phyloP scores from a whole-genome alignment of 1,140 invertebrate genomes.

The Teleogryllus occipitalis region DNA sequence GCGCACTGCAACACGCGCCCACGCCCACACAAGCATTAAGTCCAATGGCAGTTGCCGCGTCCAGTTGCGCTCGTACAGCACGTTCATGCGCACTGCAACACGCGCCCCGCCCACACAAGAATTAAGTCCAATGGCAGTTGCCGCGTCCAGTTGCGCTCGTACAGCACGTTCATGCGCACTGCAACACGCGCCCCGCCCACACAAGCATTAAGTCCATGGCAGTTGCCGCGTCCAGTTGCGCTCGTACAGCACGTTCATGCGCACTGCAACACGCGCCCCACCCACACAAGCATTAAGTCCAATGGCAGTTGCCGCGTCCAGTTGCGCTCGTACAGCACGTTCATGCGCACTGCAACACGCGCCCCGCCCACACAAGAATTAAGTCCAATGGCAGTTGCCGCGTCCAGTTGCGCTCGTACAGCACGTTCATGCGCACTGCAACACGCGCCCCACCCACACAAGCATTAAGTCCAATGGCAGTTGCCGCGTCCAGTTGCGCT shows the following conservation, averaged over 20 bases:
- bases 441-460: too few relatives aligned
- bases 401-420: constrained; percentile 77
- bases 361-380: too few relatives aligned
- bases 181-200: constrained; percentile 28
- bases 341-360: constrained; percentile 52
- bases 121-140: too few relatives aligned
- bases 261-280: constrained; percentile 44
- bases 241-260: constrained; percentile 69
- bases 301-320: constrained; percentile 71
- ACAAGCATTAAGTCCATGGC: too few relatives aligned
- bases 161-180: constrained; percentile 70
- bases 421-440: constrained; percentile 64
- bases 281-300: too few relatives aligned
- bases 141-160: constrained; percentile 72
- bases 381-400: constrained; percentile 58
- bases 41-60: too few relatives aligned
- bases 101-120: too few relatives aligned
- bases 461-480: too few relatives aligned
- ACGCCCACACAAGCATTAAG: too few relatives aligned
- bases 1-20: too few relatives aligned
- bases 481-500: constrained; percentile 69
- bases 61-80: too few relatives aligned
- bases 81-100: too few relatives aligned
- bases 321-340: constrained; percentile 70
- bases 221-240: constrained; percentile 72